These are phyloP conservation scores for Falco berigora DNA, from an alignment of 2,797 vertebrate species.

Conservation along the genomic window DNA sequence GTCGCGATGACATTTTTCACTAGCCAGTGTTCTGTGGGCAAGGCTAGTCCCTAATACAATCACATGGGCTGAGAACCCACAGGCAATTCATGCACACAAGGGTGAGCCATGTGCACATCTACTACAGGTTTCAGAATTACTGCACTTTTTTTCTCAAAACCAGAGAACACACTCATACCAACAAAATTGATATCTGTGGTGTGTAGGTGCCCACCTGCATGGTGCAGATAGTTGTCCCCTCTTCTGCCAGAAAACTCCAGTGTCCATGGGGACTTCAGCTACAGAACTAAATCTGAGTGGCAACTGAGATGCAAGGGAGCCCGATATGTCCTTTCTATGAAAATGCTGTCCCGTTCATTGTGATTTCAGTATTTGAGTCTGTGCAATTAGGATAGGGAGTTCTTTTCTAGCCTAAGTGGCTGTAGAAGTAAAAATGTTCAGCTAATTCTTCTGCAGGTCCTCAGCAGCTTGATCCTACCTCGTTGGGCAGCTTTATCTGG, in stretches of 20 bases:
- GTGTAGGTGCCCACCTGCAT: neutral
- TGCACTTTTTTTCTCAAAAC: neutral
- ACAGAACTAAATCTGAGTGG: neutral
- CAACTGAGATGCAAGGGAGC: neutral
- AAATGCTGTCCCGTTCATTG: neutral
- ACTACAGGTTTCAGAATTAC: neutral
- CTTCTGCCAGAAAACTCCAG: neutral
- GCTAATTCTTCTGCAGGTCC: neutral
- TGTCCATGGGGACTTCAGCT: neutral
- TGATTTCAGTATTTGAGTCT: neutral
- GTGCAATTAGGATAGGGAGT: neutral
- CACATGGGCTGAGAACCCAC: neutral
- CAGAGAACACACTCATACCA: neutral
- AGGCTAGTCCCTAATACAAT: neutral
- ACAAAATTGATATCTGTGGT: neutral
- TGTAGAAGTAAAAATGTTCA: neutral
- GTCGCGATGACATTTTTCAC: neutral
- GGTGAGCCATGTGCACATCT: neutral
- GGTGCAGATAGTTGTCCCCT: neutral
- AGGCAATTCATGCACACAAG: neutral
- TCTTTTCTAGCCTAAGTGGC: neutral
- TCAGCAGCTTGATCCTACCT: neutral
- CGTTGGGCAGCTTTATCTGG: neutral
- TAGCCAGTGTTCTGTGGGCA: neutral
- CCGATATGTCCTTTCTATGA: neutral